Conservation (phyloP, 2,113 vertebrate species). For the Gadus macrocephalus region DNA sequence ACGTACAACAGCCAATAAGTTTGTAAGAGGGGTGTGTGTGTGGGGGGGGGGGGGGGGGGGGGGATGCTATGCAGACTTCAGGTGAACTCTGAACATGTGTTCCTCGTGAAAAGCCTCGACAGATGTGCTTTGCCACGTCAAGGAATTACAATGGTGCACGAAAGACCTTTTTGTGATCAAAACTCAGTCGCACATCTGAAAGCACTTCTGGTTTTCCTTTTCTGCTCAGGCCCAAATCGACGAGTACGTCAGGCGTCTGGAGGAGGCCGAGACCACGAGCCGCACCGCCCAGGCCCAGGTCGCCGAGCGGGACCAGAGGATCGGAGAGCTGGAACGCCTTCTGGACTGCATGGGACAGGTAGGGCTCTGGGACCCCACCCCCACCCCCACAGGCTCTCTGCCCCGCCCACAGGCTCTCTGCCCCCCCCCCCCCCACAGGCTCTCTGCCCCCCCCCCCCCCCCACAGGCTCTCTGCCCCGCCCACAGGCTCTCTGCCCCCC, state of each 20-base stretch:
- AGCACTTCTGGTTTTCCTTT: slow-evolving; percentile 4
- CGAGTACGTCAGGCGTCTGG: slow-evolving; percentile 83
- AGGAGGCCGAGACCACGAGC: slow-evolving; percentile 86
- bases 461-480: too few relatives aligned
- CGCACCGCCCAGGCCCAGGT: slow-evolving; percentile 80
- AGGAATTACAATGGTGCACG: too few relatives aligned
- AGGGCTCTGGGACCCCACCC: slow-evolving; percentile 9
- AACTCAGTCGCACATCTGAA: background rate
- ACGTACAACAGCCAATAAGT: too few relatives aligned
- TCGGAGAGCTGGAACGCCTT: slow-evolving; percentile 85
- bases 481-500: background rate
- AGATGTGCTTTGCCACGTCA: too few relatives aligned
- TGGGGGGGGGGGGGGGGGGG: too few relatives aligned
- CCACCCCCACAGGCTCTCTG: too few relatives aligned
- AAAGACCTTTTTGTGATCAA: background rate
- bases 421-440: background rate
- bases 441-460: background rate
- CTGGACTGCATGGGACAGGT: slow-evolving; percentile 92
- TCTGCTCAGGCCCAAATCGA: slow-evolving; percentile 81
- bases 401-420: too few relatives aligned
- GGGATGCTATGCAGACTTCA: too few relatives aligned
- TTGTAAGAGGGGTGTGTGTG: too few relatives aligned
- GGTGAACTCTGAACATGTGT: background rate
- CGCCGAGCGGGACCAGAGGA: slow-evolving; percentile 85
- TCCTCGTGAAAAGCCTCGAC: too few relatives aligned